Evolutionary conservation across 2,888 invertebrate species (phyloP), one percentile per base, ranked within the genome.

Genomic region (Rutpela maculata): DNA sequence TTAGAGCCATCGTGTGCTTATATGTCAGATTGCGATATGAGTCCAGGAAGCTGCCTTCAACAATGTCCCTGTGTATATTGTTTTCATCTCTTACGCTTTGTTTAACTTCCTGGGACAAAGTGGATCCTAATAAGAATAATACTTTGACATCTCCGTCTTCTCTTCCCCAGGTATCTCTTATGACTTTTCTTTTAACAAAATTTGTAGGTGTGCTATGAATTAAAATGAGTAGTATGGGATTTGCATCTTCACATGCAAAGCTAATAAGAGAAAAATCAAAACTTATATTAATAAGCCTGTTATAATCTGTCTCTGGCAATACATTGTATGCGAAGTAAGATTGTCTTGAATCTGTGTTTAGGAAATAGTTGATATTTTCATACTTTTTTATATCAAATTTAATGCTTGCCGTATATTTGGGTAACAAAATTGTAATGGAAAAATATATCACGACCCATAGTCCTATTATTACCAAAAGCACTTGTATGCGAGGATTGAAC

Each of bases 1-100:
- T 95, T 59, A 96, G 90, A 0, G 94, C 95, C 93, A 95, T 95
- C 3, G 95, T 93, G 88, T 96, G 95, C 86, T 97, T 97, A 84
- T 96, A 94, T 0, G 96, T 96, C 90, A 97, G 92, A 88, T 97
- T 96, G 63, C 93, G 91, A 86, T 97, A 97, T 0, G 93, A 92
- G 89, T 97, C 96, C 59, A 91, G 81, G 84, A 96, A 97, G 74
- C 91, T 93, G 0, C 96, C 96, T 86, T 95, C 95, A 18, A 96
- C 92, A 67, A 96, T 90, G 85, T 96, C 96, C 0, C 91, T 91
- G 84, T 93, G 91, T 0, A 87, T 85, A 0, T 85, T 84, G 84
- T 93, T 92, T 85, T 95, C 95, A 7, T 89, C 85, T 4, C 88
- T 84, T 9, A 92, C 19, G n/a, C 65, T 60, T 0, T 74, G 86